Evolutionary conservation across 2,113 vertebrate species (phyloP), one percentile per base, ranked within the genome.

Genomic region (Silurus asotus): DNA sequence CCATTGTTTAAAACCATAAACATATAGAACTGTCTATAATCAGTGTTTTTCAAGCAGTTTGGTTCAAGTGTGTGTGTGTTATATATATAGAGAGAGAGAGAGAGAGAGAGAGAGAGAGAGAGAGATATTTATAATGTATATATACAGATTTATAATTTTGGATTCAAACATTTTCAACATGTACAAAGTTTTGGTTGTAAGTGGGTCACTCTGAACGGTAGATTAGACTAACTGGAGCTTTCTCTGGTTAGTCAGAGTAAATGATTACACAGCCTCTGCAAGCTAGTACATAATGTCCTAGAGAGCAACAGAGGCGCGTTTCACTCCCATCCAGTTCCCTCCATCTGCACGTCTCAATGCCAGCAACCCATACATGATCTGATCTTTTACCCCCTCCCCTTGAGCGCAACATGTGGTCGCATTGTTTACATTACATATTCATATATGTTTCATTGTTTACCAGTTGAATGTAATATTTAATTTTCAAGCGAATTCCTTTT

Each of bases 261-360:
- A 65, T 83, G 25, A 83, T 83, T 83, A 83, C 67, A 55, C 82
- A 83, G 53, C 82, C 10, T 48, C 53, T 23, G 80, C 67, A 20
- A 6, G 5, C 23, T 14, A 59, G 65, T 55, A 72, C 82, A 70
- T 45, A 23, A 58, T 72, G 67, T 72, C 58, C 65, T 25, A 59
- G n/a, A 67, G 64, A 81, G 55, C 62, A 67, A 17, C 62, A 13
- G 37, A 70, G 56, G 49, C 14, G 19, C 5, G 0, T 83, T 49
- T 74, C 55, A 58, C 37, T 84, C 55, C 11, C 14, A n/a, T 84
- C 13, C 61, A 55, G 13, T 23, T 55, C 13, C 13, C 51, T 78
- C 53, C 75, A 77, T 28, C 13, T 19, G 14, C 13, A 58, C 76
- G 37, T 56, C 11, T 55, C 75, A 56, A 8, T 77, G 75, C 51